phyloP scores from a whole-genome alignment of 2,888 invertebrate genomes.

The Melikaiella ostensackeni region DNA sequence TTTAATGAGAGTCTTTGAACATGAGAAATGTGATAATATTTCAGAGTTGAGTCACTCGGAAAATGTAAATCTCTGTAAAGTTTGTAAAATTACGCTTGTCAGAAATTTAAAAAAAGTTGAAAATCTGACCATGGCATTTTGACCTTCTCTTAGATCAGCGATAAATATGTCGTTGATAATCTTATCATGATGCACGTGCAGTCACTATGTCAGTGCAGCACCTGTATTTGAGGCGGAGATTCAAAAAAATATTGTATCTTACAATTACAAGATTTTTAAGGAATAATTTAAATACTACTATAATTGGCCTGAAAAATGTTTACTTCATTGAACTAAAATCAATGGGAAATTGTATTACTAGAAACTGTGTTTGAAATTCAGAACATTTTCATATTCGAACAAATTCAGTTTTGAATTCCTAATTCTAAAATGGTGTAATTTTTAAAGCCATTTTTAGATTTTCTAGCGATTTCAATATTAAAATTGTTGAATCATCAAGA shows the following conservation, averaged over 20 bases:
- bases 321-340: too few species aligned
- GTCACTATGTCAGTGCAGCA: slow-evolving; percentile 29
- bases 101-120: background rate
- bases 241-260: background rate
- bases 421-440: too few species aligned
- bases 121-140: slow-evolving; percentile 24
- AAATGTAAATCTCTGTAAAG: background rate
- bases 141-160: slow-evolving; percentile 15
- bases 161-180: slow-evolving; percentile 32
- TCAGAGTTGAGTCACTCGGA: background rate
- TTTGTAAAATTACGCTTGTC: background rate
- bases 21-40: background rate
- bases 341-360: too few species aligned
- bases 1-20: background rate
- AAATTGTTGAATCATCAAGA: too few species aligned
- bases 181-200: slow-evolving; percentile 32
- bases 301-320: too few species aligned
- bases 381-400: too few species aligned
- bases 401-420: too few species aligned
- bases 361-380: too few species aligned
- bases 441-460: too few species aligned
- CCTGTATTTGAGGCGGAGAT: slow-evolving; percentile 12
- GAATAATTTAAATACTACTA: background rate
- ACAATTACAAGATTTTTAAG: background rate
- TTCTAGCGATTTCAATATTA: too few species aligned